Base-by-base conservation (phyloP, 2,113 vertebrate species). In the Tauraco erythrolophus region DNA sequence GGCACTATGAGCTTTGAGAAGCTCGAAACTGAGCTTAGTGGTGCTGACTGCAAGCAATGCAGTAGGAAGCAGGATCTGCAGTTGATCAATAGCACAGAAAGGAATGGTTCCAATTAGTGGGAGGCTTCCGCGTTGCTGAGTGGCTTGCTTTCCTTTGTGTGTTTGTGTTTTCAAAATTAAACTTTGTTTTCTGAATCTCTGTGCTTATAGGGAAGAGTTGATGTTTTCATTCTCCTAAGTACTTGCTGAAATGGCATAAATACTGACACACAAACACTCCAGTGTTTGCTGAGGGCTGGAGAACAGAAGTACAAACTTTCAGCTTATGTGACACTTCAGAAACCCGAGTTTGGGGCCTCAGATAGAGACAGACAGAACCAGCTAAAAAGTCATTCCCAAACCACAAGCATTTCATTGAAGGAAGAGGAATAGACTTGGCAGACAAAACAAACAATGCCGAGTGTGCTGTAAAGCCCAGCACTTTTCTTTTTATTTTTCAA, bases 161-260 rank as follows among this genome's bases (percentile, higher is more conserved):
- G 69, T 71, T 61, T 53, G 51, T 77, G 24, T 79, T 94, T 88
- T 14, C 70, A 82, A 46, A 68, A 23, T 58, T 25, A 41, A 70
- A 11, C 56, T 84, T 45, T 37, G 31, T 51, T 83, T 50, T 70
- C n/a, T 11, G n/a, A 57, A 53, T 62, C 31, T 68, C 33, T 10
- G 25, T 56, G 84, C 58, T 53, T 68, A 31, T 10, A 11, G 53
- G 45, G 69, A 41, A 68, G 51, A 53, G 83, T 3, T 31, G 79
- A 79, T 78, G 83, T 86, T 94, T 94, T 92, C 68, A 21, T 87
- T 81, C 85, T 43, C 21, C 21, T 28, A 33, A 96, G 83, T 37
- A 35, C 83, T 85, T 77, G 84, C 88, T 94, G 91, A 88, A 91
- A 86, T 66, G 70, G 81, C 92, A 83, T 27, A 77, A 94, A 94